A percentile compares a stretch with the other conserved stretches of the same genome.
Conservation (phyloP, 2,797 vertebrate genomes). For the Scolopax bukidnonensis region DNA sequence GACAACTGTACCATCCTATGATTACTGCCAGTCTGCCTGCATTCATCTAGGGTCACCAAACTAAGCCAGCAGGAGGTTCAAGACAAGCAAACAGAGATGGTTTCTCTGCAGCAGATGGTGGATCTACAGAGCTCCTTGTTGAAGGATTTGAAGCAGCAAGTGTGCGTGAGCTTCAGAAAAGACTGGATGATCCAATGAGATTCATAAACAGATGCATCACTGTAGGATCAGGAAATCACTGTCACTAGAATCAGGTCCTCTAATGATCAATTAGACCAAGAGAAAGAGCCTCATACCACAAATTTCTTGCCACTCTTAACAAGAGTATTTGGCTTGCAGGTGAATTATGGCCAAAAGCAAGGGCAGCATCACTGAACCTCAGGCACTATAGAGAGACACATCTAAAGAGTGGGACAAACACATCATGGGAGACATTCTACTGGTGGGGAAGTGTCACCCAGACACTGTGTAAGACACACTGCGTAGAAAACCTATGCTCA, state of each 20-base stretch:
- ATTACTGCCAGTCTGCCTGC: neutral
- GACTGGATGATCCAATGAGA: neutral
- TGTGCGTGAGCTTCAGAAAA: neutral
- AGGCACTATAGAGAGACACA: neutral
- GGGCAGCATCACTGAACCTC: neutral
- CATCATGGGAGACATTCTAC: accelerated
- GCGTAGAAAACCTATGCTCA: neutral
- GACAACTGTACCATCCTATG: neutral
- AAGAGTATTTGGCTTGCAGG: neutral
- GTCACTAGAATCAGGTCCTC: accelerated
- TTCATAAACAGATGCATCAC: neutral
- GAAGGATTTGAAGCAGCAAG: neutral
- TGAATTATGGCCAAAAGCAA: neutral
- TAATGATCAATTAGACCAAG: neutral
- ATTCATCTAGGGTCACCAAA: neutral
- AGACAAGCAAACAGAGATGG: neutral
- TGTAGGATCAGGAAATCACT: neutral
- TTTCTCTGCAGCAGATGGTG: neutral
- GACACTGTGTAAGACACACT: neutral
- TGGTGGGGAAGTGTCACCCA: neutral
- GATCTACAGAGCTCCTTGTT: neutral
- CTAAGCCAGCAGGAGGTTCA: neutral
- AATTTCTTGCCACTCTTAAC: neutral
- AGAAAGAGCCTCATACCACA: neutral
- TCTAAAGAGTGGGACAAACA: neutral